A percentile compares a stretch with the other conserved stretches of the same genome.
These are phyloP conservation scores for Psettodes erumei DNA, from an alignment of 2,113 vertebrate genomes.

Conservation along the genomic window DNA sequence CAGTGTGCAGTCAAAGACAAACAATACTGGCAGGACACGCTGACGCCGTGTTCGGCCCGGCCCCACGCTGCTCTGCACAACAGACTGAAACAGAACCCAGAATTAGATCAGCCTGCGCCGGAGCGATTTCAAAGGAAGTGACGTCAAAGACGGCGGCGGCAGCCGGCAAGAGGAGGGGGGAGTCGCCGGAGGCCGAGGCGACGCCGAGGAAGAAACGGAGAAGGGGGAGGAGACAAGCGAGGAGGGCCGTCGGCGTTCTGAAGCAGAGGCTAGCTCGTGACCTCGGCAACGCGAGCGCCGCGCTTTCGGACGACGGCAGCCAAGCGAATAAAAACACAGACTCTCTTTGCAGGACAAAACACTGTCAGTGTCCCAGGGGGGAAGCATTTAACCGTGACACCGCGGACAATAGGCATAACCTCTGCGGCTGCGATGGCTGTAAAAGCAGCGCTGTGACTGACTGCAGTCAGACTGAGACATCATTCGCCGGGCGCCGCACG, in stretches of 20 bases:
- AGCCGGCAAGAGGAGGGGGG: constrained; percentile 47
- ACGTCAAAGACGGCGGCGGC: not conserved
- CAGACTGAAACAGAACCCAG: constrained; percentile 16
- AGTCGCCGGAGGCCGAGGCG: not conserved
- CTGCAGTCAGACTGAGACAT: constrained; percentile 10
- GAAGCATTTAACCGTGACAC: constrained; percentile 1
- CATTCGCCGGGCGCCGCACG: constrained; percentile 8
- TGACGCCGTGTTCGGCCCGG: not conserved
- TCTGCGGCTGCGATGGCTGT: constrained; percentile 13
- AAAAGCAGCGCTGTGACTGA: not conserved
- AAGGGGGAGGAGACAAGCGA: constrained; percentile 46
- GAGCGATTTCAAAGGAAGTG: constrained; percentile 11
- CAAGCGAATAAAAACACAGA: constrained; percentile 7
- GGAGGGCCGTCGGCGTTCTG: not conserved
- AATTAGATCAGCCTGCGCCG: constrained; percentile 4
- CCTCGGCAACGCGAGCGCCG: not conserved
- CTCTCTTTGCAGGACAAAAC: constrained; percentile 1
- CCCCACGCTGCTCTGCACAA: constrained; percentile 41
- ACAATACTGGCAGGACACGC: constrained; percentile 59
- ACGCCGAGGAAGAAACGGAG: constrained; percentile 52
- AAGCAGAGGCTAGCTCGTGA: not conserved
- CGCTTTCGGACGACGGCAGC: not conserved
- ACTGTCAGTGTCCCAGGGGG: not conserved
- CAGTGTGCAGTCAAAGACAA: constrained; percentile 58
- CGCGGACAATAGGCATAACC: constrained; percentile 8